Conservation (phyloP, 1,140 invertebrate species). For the Periplaneta americana region DNA sequence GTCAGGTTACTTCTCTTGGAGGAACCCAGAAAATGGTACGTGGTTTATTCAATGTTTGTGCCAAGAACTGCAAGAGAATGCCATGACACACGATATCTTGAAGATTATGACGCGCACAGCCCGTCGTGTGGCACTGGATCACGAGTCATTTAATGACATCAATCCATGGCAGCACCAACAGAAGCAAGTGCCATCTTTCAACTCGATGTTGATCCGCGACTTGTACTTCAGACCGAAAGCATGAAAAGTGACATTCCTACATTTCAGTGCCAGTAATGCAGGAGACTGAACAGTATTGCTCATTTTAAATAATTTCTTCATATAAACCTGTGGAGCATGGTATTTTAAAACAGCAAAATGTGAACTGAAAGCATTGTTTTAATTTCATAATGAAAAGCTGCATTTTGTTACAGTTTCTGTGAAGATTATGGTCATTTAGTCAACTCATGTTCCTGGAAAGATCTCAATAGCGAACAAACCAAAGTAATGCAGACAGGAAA, state of each 20-base stretch:
- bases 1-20: slow-evolving; percentile 65
- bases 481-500: no score
- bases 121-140: slow-evolving; percentile 49
- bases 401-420: background rate
- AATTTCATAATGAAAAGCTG: background rate
- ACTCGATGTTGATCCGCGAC: slow-evolving; percentile 60
- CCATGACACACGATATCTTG: slow-evolving; percentile 49
- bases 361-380: background rate
- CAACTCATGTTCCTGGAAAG: background rate
- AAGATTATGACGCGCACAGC: slow-evolving; percentile 58
- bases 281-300: background rate
- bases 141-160: slow-evolving; percentile 46
- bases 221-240: slow-evolving; percentile 40
- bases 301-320: background rate
- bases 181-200: slow-evolving; percentile 64
- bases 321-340: background rate
- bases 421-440: background rate
- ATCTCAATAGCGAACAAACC: background rate
- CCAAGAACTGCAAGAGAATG: slow-evolving; percentile 38
- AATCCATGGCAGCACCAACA: slow-evolving; percentile 41
- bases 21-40: slow-evolving; percentile 55
- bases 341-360: background rate
- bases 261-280: background rate
- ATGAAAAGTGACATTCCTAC: background rate
- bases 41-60: slow-evolving; percentile 68